These are phyloP conservation scores for Heliconius ethilla DNA, from an alignment of 2,888 invertebrate genomes.

Conservation along the genomic window DNA sequence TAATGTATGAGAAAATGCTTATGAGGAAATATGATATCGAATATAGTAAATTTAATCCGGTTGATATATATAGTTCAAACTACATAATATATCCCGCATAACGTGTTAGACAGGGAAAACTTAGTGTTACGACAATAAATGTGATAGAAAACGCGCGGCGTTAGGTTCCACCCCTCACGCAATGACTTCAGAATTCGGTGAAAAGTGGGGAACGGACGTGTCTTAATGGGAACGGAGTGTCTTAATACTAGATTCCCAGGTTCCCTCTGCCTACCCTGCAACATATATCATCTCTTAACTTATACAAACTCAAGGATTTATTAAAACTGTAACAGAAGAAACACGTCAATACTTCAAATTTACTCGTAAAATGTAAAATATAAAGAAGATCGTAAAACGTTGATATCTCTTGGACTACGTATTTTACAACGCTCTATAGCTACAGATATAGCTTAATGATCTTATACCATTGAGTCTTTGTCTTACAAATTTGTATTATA, in stretches of 20 bases:
- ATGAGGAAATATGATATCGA: neutral
- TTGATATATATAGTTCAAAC: neutral
- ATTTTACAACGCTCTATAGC: neutral
- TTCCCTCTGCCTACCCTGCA: neutral
- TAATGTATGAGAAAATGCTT: conserved; percentile 16
- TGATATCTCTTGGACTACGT: neutral
- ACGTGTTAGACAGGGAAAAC: neutral
- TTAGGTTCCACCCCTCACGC: no score
- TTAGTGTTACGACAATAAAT: no score
- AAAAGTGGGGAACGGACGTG: neutral
- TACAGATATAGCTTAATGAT: neutral
- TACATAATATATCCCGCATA: neutral
- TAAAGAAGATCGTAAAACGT: conserved; percentile 7
- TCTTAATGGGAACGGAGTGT: no score
- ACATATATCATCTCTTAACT: no score
- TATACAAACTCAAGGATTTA: neutral
- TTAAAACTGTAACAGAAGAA: neutral
- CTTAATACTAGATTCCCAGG: neutral
- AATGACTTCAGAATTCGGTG: neutral
- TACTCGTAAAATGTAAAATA: conserved; percentile 1
- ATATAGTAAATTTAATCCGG: conserved; percentile 1
- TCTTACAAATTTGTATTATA: neutral
- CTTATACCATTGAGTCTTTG: neutral
- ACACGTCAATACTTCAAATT: neutral
- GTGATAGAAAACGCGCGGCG: no score